A percentile compares a stretch with the other conserved stretches of the same genome.
phyloP scores from a whole-genome alignment of 2,113 vertebrate genomes.

The Crotophaga sulcirostris region DNA sequence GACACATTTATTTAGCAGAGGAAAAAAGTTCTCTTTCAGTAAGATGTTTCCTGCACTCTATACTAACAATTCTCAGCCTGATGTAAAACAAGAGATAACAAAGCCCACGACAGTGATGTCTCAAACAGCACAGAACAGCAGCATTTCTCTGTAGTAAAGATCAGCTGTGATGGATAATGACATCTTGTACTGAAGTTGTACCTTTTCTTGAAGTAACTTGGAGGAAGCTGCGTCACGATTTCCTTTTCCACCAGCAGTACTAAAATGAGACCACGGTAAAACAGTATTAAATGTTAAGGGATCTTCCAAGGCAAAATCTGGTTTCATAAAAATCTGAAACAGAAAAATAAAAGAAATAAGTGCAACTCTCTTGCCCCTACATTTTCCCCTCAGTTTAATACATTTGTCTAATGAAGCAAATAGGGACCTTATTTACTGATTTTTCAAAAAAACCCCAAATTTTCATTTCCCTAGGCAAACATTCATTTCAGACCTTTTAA shows the following conservation, averaged over 20 bases:
- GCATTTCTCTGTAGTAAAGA: neutral
- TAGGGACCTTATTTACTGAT: neutral
- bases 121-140: neutral
- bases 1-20: neutral
- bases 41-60: neutral
- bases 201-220: constrained; percentile 96
- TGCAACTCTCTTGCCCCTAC: neutral
- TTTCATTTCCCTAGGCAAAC: neutral
- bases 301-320: constrained; percentile 96
- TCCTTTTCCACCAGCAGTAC: constrained; percentile 88
- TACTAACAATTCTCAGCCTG: neutral
- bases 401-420: neutral
- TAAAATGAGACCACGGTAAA: constrained; percentile 98
- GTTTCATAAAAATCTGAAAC: constrained; percentile 96
- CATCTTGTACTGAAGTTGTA: constrained; percentile 36
- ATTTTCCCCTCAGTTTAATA: neutral
- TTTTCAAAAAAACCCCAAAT: neutral
- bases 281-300: constrained; percentile 91
- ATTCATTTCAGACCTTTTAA: neutral
- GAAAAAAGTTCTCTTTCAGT: neutral
- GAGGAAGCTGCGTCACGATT: constrained; percentile 91
- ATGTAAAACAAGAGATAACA: neutral
- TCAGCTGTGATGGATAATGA: neutral
- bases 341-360: constrained; percentile 53
- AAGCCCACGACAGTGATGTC: neutral